Percentiles rank a stretch among this genome's conserved stretches.
Conservation (phyloP, 2,797 vertebrate genomes). For the Trachurus trachurus region DNA sequence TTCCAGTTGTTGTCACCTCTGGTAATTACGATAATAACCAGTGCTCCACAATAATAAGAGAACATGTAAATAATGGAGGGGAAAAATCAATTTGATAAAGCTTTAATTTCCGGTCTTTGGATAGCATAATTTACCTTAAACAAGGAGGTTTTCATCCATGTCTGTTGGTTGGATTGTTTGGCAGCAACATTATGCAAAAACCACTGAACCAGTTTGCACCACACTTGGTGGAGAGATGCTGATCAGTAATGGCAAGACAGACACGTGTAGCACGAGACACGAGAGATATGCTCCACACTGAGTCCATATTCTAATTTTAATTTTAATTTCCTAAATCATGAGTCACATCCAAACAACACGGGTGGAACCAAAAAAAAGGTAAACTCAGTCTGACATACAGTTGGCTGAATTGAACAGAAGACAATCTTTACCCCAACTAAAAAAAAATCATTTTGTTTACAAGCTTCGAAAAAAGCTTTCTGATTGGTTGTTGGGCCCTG, state of each 20-base stretch:
- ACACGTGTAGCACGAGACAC: too few relatives aligned
- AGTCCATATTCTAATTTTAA: too few relatives aligned
- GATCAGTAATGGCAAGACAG: too few relatives aligned
- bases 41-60: too few relatives aligned
- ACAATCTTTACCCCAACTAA: conserved; percentile 10
- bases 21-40: background rate
- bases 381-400: too few relatives aligned
- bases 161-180: too few relatives aligned
- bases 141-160: too few relatives aligned
- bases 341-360: background rate
- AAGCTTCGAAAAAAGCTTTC: background rate
- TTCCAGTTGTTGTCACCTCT: background rate
- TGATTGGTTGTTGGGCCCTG: background rate
- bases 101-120: background rate
- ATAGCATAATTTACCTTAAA: too few relatives aligned
- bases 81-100: background rate
- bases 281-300: too few relatives aligned
- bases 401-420: background rate
- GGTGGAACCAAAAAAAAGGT: background rate
- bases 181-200: too few relatives aligned
- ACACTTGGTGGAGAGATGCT: too few relatives aligned
- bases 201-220: too few relatives aligned
- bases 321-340: background rate
- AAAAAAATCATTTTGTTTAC: conserved; percentile 3
- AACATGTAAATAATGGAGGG: background rate